phyloP scores from a whole-genome alignment of 2,888 invertebrate species.

The Cryptosula pallasiana region DNA sequence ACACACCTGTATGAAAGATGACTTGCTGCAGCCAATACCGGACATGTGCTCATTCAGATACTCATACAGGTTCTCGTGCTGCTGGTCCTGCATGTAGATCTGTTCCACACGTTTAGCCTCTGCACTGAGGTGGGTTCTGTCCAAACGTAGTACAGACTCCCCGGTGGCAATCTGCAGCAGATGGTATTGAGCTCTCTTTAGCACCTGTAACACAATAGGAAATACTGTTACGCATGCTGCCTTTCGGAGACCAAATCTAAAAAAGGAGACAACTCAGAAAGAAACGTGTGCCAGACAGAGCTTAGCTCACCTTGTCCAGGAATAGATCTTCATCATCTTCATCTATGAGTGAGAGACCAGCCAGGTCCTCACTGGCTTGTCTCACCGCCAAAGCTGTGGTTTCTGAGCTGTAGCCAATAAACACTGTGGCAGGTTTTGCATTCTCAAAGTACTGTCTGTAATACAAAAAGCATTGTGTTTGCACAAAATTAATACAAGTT shows the following conservation, averaged over 20 bases:
- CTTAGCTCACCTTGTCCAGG: background rate
- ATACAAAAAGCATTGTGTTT: too few species aligned
- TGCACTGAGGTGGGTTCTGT: conserved; percentile 28
- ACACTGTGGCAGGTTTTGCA: conserved; percentile 33
- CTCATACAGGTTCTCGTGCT: conserved; percentile 37
- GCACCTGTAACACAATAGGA: conserved; percentile 25
- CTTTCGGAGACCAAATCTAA: background rate
- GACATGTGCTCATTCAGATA: conserved; percentile 33
- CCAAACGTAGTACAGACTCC: conserved; percentile 37
- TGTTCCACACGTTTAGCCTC: conserved; percentile 30
- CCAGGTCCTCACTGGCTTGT: conserved; percentile 30
- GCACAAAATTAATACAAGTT: too few species aligned
- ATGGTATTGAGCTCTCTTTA: conserved; percentile 32
- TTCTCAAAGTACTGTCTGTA: conserved; percentile 23
- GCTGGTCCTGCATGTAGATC: conserved; percentile 38
- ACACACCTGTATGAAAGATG: background rate
- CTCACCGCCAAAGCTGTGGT: conserved; percentile 39
- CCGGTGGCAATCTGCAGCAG: conserved; percentile 45
- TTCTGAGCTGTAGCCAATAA: conserved; percentile 44
- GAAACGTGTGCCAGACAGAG: too few species aligned
- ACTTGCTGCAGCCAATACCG: background rate
- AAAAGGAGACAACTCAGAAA: too few species aligned
- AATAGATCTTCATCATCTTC: background rate
- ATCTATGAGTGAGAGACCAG: background rate
- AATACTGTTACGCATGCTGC: background rate